phyloP scores from a whole-genome alignment of 2,113 vertebrate genomes.

The Petrocephalus zakoni region DNA sequence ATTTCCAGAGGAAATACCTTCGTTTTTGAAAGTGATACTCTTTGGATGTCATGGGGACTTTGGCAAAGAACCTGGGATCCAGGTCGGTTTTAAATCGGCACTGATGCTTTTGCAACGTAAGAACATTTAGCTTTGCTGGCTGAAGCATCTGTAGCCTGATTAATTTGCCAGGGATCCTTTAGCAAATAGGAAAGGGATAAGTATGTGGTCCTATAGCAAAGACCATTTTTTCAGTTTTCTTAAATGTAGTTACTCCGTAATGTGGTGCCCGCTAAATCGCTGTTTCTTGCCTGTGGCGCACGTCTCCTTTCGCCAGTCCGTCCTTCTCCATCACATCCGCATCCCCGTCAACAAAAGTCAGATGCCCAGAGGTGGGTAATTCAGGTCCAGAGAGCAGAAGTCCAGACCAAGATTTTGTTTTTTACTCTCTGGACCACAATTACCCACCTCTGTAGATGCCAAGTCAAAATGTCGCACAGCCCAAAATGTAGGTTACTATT shows the following conservation, averaged over 20 bases:
- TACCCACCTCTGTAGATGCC: no score
- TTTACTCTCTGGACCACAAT: no score
- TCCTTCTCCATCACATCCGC: neutral
- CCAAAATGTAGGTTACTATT: neutral
- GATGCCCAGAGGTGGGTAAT: neutral
- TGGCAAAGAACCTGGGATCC: neutral
- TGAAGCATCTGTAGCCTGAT: neutral
- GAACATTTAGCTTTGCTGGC: neutral
- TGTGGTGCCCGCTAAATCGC: neutral
- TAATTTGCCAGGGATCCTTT: neutral
- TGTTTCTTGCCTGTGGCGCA: neutral
- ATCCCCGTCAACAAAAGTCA: neutral
- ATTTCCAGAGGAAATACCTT: constrained; percentile 16
- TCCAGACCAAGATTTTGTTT: no score
- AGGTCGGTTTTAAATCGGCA: neutral
- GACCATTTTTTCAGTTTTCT: neutral
- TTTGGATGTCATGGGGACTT: neutral
- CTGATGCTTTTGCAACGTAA: neutral
- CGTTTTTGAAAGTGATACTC: neutral
- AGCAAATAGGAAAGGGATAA: neutral
- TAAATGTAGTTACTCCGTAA: neutral
- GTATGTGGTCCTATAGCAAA: neutral
- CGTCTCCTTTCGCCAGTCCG: neutral
- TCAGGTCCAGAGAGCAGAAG: no score
- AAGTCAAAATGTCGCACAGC: neutral